Evolutionary conservation across 2,888 invertebrate genomes (phyloP).

Genomic region (Pecten maximus): DNA sequence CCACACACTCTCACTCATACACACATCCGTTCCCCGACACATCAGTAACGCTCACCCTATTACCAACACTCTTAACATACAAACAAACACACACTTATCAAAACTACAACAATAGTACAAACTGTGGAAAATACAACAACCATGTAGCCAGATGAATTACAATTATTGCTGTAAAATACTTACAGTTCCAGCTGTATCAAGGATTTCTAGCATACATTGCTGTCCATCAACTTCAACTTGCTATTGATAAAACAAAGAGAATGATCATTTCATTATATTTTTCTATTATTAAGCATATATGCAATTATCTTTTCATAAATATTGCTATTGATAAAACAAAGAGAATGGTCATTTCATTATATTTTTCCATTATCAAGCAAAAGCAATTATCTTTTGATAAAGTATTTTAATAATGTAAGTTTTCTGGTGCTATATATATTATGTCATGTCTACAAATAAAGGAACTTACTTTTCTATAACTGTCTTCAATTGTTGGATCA

Average conservation of each 20-base stretch:
- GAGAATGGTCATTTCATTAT: background rate
- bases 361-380: background rate
- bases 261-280: background rate
- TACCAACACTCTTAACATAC: too few species aligned
- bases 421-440: too few species aligned
- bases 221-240: slow-evolving; percentile 99
- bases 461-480: slow-evolving; percentile 92
- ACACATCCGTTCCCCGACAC: too few species aligned
- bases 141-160: too few species aligned
- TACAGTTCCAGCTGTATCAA: slow-evolving; percentile 99
- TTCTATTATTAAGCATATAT: background rate
- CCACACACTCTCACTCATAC: too few species aligned
- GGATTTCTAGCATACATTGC: slow-evolving; percentile 99
- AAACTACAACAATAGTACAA: too few species aligned
- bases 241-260: slow-evolving; percentile 77
- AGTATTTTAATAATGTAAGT: too few species aligned
- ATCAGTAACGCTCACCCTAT: too few species aligned
- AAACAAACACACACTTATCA: too few species aligned
- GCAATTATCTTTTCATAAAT: background rate
- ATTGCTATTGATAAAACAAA: background rate
- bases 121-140: too few species aligned
- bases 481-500: slow-evolving; percentile 99
- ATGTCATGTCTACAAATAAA: slow-evolving; percentile 16
- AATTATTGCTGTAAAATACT: slow-evolving; percentile 77
- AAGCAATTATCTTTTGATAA: background rate